Conservation (phyloP, 2,888 invertebrate genomes). For the Euzophera pinguis region DNA sequence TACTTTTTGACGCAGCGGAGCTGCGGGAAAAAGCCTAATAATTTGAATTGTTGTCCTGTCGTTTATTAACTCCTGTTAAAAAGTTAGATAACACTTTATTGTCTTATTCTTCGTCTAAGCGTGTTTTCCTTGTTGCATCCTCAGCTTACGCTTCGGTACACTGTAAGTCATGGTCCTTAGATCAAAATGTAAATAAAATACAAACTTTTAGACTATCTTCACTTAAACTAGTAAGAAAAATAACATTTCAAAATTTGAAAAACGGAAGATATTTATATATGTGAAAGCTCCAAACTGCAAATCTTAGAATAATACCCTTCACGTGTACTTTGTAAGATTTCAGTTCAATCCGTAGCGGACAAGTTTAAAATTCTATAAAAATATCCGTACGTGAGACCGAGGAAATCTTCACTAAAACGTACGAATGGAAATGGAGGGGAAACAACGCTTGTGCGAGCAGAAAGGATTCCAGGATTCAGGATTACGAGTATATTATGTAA, state of each 20-base stretch:
- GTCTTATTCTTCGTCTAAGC: too few species aligned
- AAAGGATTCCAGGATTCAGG: conserved; percentile 28
- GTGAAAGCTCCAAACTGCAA: neutral
- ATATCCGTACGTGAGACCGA: conserved; percentile 25
- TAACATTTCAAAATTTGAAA: neutral
- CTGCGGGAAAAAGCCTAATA: too few species aligned
- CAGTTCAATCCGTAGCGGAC: conserved; percentile 2
- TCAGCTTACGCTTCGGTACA: too few species aligned
- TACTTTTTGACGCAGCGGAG: too few species aligned
- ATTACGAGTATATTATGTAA: conserved; percentile 1
- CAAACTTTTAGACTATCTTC: too few species aligned
- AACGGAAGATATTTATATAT: neutral
- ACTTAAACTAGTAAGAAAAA: neutral
- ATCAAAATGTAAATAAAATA: too few species aligned
- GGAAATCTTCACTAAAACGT: conserved; percentile 12
- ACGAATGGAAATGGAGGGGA: conserved; percentile 46
- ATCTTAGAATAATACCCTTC: neutral
- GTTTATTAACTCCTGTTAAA: too few species aligned
- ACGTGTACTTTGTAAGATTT: conserved; percentile 1
- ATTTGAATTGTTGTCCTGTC: too few species aligned
- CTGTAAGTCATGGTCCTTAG: too few species aligned
- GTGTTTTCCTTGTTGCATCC: too few species aligned
- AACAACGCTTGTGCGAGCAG: conserved; percentile 38
- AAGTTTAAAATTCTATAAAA: conserved; percentile 24
- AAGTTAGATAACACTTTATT: too few species aligned